A percentile compares a stretch with the other conserved stretches of the same genome.
Conservation (phyloP, 2,888 invertebrate genomes). For the Macaria notata region DNA sequence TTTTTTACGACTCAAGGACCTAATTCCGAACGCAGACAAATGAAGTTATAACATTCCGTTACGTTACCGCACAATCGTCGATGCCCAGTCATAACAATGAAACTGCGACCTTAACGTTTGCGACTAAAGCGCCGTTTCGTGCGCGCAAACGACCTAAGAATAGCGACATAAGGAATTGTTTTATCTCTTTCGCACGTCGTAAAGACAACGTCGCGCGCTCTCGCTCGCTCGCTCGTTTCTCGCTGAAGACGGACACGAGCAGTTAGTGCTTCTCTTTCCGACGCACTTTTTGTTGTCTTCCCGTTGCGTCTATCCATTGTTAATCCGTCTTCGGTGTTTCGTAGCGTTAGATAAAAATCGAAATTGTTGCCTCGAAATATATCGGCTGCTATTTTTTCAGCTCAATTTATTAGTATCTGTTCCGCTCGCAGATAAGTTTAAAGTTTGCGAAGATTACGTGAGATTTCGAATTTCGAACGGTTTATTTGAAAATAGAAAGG, state of each 20-base stretch:
- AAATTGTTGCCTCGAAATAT: slow-evolving; percentile 30
- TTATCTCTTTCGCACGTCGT: slow-evolving; percentile 80
- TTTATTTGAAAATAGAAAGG: slow-evolving; percentile 31
- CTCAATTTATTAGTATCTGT: slow-evolving; percentile 20
- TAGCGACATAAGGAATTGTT: slow-evolving; percentile 80
- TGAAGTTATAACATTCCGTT: slow-evolving; percentile 79
- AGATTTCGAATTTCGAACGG: slow-evolving; percentile 6
- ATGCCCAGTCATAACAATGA: slow-evolving; percentile 73
- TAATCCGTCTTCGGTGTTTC: slow-evolving; percentile 76
- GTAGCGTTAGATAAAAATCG: slow-evolving; percentile 66
- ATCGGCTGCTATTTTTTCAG: slow-evolving; percentile 28
- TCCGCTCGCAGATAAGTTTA: slow-evolving; percentile 3
- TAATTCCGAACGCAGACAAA: slow-evolving; percentile 60
- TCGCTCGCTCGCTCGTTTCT: slow-evolving; percentile 69
- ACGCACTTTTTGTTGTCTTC: slow-evolving; percentile 65
- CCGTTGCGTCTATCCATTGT: slow-evolving; percentile 63
- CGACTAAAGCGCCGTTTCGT: slow-evolving; percentile 72
- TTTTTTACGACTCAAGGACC: slow-evolving; percentile 52
- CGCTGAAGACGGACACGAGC: slow-evolving; percentile 73
- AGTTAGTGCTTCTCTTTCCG: slow-evolving; percentile 74
- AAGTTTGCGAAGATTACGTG: slow-evolving; percentile 3
- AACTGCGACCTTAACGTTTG: slow-evolving; percentile 77
- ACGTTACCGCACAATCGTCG: slow-evolving; percentile 69
- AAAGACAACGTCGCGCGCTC: slow-evolving; percentile 67
- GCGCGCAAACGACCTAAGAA: slow-evolving; percentile 75